Conservation (phyloP, 2,797 vertebrate species). For the Delichon dasypus region DNA sequence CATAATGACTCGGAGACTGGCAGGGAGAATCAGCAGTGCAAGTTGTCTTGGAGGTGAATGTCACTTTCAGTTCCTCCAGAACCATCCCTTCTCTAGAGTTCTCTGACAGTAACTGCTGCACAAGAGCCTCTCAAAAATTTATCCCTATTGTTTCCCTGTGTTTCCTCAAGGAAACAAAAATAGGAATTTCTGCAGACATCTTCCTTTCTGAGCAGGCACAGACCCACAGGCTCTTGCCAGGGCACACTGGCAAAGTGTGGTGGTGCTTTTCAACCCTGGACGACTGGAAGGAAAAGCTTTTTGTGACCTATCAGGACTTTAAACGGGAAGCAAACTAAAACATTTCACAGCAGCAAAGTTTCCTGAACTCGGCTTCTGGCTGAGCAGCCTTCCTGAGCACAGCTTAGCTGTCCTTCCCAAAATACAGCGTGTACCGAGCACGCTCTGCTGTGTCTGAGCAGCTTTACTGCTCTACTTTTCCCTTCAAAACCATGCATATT, state of each 20-base stretch:
- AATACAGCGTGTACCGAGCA: background rate
- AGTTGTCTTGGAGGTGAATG: background rate
- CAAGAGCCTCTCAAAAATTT: background rate
- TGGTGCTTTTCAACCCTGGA: background rate
- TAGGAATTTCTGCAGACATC: background rate
- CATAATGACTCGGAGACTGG: conserved; percentile 35
- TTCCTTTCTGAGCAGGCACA: background rate
- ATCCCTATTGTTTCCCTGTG: background rate
- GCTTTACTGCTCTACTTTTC: background rate
- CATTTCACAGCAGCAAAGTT: background rate
- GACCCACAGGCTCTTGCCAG: background rate
- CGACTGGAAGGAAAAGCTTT: background rate
- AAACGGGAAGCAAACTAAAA: background rate
- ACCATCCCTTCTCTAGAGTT: background rate
- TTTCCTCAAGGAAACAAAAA: background rate
- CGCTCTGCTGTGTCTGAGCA: background rate
- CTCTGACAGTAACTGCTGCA: background rate
- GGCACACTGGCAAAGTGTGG: background rate
- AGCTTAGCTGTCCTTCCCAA: background rate
- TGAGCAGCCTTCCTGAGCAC: background rate
- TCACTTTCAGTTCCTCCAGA: background rate
- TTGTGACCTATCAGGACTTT: background rate
- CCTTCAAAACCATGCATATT: background rate
- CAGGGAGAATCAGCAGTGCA: conserved; percentile 11
- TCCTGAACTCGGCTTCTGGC: background rate